Conservation (phyloP, 2,888 invertebrate genomes). For the Meliscaeva auricollis region DNA sequence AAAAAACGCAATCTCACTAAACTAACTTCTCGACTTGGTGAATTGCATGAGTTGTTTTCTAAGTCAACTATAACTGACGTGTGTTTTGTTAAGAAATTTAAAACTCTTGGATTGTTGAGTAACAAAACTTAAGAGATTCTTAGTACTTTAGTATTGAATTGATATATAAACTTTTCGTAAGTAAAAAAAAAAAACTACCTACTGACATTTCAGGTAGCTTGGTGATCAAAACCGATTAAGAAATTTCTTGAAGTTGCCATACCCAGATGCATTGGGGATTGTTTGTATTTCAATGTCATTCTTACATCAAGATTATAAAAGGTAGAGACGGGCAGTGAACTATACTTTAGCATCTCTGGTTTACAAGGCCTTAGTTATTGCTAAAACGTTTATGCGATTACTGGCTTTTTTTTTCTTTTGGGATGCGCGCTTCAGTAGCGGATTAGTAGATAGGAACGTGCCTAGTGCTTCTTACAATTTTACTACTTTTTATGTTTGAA, state of each 20-base stretch:
- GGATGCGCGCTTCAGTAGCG: neutral
- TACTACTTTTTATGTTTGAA: no score
- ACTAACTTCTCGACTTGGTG: conserved; percentile 32
- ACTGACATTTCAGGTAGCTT: conserved; percentile 6
- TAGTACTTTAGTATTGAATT: neutral
- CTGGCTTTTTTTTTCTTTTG: conserved; percentile 24
- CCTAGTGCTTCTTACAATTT: no score
- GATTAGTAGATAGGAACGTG: neutral
- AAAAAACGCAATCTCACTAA: conserved; percentile 33
- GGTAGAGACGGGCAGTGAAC: conserved; percentile 17
- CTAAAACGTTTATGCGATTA: conserved; percentile 31
- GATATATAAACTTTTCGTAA: neutral
- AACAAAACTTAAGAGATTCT: conserved; percentile 11
- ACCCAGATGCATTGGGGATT: conserved; percentile 7
- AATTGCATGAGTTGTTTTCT: conserved; percentile 67
- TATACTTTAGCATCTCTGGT: neutral
- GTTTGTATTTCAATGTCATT: conserved; percentile 41
- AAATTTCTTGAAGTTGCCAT: conserved; percentile 1
- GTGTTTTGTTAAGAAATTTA: neutral
- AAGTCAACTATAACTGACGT: conserved; percentile 49
- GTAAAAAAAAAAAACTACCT: neutral
- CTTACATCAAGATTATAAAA: conserved; percentile 32
- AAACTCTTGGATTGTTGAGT: conserved; percentile 31
- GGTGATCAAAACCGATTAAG: conserved; percentile 2
- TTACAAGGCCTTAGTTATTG: conserved; percentile 25